A percentile compares a stretch with the other conserved stretches of the same genome.
phyloP scores from a whole-genome alignment of 2,113 vertebrate species.

The Pholis gunnellus region DNA sequence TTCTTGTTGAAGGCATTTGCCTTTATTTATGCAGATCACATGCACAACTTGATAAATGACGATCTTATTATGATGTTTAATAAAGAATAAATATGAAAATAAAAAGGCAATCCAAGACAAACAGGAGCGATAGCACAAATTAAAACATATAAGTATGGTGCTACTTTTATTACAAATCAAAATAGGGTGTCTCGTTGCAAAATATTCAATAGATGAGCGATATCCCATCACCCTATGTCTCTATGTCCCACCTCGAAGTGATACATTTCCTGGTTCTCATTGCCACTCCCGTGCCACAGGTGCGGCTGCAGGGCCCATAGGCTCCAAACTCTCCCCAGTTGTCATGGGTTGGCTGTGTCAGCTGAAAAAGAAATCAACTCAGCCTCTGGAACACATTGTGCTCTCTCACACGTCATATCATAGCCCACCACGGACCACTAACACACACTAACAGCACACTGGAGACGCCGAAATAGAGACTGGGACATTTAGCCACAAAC shows the following conservation, averaged over 20 bases:
- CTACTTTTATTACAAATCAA: not conserved
- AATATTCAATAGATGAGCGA: not conserved
- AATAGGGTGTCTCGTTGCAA: not conserved
- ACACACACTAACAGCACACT: conserved; percentile 36
- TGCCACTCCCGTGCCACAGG: conserved; percentile 80
- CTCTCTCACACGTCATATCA: conserved; percentile 40
- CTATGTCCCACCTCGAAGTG: conserved; percentile 67
- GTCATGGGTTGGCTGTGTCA: conserved; percentile 62
- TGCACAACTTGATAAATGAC: not conserved
- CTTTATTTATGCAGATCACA: not conserved
- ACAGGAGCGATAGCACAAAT: not conserved
- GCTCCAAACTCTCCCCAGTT: conserved; percentile 78
- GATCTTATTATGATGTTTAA: not conserved
- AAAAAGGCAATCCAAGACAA: not conserved
- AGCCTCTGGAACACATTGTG: conserved; percentile 32
- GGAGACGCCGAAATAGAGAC: conserved; percentile 41
- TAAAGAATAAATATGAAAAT: not conserved
- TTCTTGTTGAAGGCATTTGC: not conserved
- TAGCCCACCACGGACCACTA: conserved; percentile 20
- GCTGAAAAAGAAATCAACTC: conserved; percentile 35
- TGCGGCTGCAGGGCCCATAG: conserved; percentile 81
- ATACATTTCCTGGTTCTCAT: conserved; percentile 78
- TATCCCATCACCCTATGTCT: not conserved
- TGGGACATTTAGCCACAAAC: conserved; percentile 58
- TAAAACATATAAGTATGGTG: not conserved